phyloP scores from a whole-genome alignment of 2,113 vertebrate species.

The Syrrhaptes paradoxus region DNA sequence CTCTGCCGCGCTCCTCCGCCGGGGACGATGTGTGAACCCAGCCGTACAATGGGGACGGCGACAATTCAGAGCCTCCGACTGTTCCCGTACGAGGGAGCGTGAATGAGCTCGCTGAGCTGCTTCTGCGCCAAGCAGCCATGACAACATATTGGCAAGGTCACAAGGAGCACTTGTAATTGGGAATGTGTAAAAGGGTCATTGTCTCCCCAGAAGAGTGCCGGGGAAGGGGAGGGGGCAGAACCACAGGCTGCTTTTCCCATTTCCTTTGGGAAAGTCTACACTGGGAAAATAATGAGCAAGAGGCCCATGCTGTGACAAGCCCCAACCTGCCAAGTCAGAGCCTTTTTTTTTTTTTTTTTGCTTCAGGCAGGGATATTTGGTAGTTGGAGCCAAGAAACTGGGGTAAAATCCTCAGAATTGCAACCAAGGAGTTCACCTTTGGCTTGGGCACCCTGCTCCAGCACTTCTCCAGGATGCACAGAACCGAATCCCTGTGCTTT shows the following conservation, averaged over 20 bases:
- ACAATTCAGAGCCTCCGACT: neutral
- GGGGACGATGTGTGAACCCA: neutral
- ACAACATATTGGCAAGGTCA: constrained; percentile 72
- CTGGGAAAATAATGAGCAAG: constrained; percentile 66
- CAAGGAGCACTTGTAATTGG: constrained; percentile 68
- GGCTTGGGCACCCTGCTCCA: neutral
- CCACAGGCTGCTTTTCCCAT: constrained; percentile 18
- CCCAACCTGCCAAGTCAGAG: constrained; percentile 38
- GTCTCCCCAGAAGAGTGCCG: constrained; percentile 13
- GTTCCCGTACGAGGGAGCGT: neutral
- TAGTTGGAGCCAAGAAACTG: neutral
- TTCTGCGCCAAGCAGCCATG: constrained; percentile 65
- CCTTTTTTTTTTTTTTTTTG: neutral
- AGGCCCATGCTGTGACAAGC: constrained; percentile 45
- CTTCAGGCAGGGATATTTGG: neutral
- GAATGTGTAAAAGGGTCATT: constrained; percentile 67
- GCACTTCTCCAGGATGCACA: neutral
- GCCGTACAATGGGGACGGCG: neutral
- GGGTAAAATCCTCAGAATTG: neutral
- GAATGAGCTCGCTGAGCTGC: constrained; percentile 46
- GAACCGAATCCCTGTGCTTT: neutral
- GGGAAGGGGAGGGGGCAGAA: constrained; percentile 56
- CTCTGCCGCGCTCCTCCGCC: neutral
- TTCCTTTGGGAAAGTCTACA: constrained; percentile 66
- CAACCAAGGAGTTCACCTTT: constrained; percentile 7